These are phyloP conservation scores for Amiota communis DNA, from an alignment of 2,888 invertebrate genomes.

Conservation along the genomic window DNA sequence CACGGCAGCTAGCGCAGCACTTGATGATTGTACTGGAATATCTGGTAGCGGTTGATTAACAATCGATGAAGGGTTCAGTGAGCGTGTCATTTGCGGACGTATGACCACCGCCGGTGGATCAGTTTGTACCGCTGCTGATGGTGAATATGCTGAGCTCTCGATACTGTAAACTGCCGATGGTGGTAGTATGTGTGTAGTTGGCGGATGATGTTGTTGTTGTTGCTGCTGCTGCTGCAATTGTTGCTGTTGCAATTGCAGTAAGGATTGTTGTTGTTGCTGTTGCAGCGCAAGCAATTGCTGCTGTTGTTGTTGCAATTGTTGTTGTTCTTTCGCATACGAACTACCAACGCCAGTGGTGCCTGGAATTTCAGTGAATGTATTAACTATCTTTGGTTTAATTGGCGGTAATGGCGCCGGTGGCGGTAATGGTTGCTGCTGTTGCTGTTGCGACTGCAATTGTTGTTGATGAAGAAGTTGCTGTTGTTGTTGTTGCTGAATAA, in stretches of 20 bases:
- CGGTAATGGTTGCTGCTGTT: conserved; percentile 45
- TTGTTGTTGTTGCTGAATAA: conserved; percentile 50
- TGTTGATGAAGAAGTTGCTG: conserved; percentile 49
- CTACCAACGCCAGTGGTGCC: conserved; percentile 72
- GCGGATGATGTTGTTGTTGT: conserved; percentile 62
- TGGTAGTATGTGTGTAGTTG: conserved; percentile 68
- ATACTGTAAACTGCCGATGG: conserved; percentile 73
- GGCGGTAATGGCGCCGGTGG: conserved; percentile 67
- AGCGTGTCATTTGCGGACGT: conserved; percentile 57
- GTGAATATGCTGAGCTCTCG: conserved; percentile 65
- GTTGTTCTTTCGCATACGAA: conserved; percentile 69
- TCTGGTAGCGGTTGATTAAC: conserved; percentile 74
- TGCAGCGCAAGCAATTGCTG: conserved; percentile 53
- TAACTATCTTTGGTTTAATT: conserved; percentile 68
- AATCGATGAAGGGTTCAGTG: conserved; percentile 71
- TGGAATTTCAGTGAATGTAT: conserved; percentile 72
- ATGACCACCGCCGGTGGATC: conserved; percentile 44
- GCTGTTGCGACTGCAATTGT: conserved; percentile 40
- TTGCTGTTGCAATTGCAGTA: conserved; percentile 45
- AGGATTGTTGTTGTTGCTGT: conserved; percentile 51
- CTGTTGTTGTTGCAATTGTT: conserved; percentile 53
- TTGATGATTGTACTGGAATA: conserved; percentile 67
- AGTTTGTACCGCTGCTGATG: conserved; percentile 40
- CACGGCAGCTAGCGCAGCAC: conserved; percentile 43
- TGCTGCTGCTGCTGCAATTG: conserved; percentile 55